Base-by-base conservation (phyloP, 2,888 invertebrate genomes). In the Gnatocerus cornutus region DNA sequence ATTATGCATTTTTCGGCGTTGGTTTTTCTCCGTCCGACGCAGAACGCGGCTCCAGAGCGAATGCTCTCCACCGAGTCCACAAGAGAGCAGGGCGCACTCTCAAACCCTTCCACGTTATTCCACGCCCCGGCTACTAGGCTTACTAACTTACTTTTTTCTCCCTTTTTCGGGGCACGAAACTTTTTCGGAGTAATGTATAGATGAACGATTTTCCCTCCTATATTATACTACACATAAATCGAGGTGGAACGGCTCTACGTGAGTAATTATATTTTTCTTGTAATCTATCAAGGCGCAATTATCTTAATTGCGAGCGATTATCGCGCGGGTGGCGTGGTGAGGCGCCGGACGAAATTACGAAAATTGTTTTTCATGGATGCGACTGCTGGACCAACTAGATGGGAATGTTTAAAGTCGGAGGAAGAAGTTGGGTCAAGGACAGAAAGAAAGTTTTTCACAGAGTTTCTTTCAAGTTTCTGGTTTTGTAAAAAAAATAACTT, bases 51-150 rank as follows among this genome's bases (percentile, higher is more conserved):
- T 53, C 39, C 53, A 16, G 37, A 9, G 8, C 13, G 13, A 63
- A 39, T 63, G 63, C 45, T 45, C 53, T 13, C 12, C 43, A 41
- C n/a, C 30, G 14, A 9, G 13, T 63, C 10, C n/a, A 14, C 0
- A 33, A n/a, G 43, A n/a, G 9, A 29, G 5, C 12, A 78, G 69
- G 69, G 78, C 80, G 79, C 79, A 73, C 78, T 77, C 79, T 74
- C 69, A 74, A 78, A 80, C 81, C 80, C 81, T 80, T 80, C 80
- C 80, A 77, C 79, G 76, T 77, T 69, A 78, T 79, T 79, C 81
- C 82, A 82, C 82, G 81, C 82, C 83, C 81, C 80, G 79, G 75
- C 81, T 78, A 79, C 81, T 79, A 82, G 82, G 83, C 82, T 83
- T 83, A 83, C 81, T 80, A 82, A 81, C 82, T 83, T 82, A 80